These are phyloP conservation scores for Heterotis niloticus DNA, from an alignment of 2,113 vertebrate genomes.

Conservation along the genomic window DNA sequence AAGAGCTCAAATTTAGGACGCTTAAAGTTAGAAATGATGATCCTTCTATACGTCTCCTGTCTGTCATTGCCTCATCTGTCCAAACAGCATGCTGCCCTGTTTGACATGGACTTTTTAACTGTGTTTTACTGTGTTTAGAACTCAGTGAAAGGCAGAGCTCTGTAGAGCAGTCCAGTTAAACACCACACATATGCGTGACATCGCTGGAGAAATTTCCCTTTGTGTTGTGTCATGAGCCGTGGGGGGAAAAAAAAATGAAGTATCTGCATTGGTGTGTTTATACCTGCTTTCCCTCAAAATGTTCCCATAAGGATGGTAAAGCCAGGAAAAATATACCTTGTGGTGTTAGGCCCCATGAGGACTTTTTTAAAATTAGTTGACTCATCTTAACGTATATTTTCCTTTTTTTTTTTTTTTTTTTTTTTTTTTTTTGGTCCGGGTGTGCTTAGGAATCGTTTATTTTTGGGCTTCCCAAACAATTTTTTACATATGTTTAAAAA, in stretches of 20 bases:
- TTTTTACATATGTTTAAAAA: too few species aligned
- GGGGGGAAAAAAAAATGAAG: background rate
- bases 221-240: too few species aligned
- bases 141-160: background rate
- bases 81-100: background rate
- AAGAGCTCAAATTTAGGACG: too few species aligned
- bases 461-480: too few species aligned
- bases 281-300: background rate
- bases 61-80: background rate
- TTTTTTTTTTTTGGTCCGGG: background rate
- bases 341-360: too few species aligned
- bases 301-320: too few species aligned
- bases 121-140: background rate
- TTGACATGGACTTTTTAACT: background rate
- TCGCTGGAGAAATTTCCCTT: background rate
- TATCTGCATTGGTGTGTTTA: background rate
- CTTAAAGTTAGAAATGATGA: too few species aligned
- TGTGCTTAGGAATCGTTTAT: background rate
- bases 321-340: too few species aligned
- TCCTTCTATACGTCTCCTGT: background rate
- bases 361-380: too few species aligned
- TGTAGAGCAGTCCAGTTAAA: constrained; percentile 14
- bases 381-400: background rate
- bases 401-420: background rate
- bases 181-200: background rate